Conservation (phyloP, 2,888 invertebrate species). For the Encarsia formosa region DNA sequence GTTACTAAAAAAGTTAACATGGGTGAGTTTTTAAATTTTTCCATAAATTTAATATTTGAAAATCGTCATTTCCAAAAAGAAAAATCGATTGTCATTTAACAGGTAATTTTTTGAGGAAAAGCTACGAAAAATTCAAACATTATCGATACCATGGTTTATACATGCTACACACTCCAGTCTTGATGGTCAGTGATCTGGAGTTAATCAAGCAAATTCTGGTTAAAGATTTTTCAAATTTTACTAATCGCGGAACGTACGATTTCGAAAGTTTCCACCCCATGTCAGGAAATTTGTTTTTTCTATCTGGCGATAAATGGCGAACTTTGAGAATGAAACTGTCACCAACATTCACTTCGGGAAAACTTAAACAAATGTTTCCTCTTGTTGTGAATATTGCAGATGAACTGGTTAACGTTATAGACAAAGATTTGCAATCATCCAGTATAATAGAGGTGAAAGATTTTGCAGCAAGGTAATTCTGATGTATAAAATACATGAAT, state of each 20-base stretch:
- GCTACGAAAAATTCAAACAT: constrained; percentile 10
- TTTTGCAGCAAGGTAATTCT: constrained; percentile 16
- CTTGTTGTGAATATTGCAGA: constrained; percentile 30
- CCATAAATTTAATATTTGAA: no score
- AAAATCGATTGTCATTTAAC: background rate
- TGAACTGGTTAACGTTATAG: constrained; percentile 20
- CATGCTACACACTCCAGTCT: constrained; percentile 26
- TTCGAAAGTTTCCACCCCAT: constrained; percentile 31
- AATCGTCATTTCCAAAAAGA: no score
- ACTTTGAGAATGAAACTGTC: constrained; percentile 55
- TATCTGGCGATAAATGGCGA: constrained; percentile 36
- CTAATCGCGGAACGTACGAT: constrained; percentile 30
- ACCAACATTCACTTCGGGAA: constrained; percentile 41
- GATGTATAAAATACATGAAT: background rate
- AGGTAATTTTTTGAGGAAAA: constrained; percentile 1
- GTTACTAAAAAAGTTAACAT: no score
- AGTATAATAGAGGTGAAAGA: constrained; percentile 20
- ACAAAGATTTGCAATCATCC: background rate
- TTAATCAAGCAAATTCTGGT: constrained; percentile 31
- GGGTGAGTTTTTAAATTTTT: no score
- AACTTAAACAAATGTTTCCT: constrained; percentile 37
- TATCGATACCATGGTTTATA: constrained; percentile 25
- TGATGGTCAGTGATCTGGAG: constrained; percentile 36
- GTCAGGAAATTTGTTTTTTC: constrained; percentile 22
- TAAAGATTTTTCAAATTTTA: constrained; percentile 37